Base-by-base conservation (phyloP, 2,888 invertebrate genomes). In the Rhagophthalmus giganteus region DNA sequence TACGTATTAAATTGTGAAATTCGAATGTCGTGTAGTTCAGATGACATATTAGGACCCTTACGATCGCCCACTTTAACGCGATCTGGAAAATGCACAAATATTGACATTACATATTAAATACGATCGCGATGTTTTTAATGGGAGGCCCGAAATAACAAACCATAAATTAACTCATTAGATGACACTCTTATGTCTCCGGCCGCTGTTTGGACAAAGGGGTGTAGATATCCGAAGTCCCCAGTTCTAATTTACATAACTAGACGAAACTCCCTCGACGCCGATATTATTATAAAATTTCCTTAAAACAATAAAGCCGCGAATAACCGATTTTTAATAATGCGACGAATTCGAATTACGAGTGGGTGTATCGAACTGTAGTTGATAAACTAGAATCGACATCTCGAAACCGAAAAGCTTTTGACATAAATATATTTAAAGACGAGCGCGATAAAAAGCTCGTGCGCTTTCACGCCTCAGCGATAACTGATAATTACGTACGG, bases 401-500 rank as follows among this genome's bases (percentile, higher is more conserved):
- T 60, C 61, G 56, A 64, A 67, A 70, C 67, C 66, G 69, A 69
- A 70, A 70, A 68, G 72, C 72, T 71, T n/a, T 72, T 72, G 72
- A 72, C 68, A 71, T 69, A 71, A 74, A 74, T 72, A 73, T 72
- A 69, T 70, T 72, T 72, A 71, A 72, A 72, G 71, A 72, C 71
- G 67, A 66, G 64, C 69, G 69, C 66, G 68, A 68, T 68, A 71
- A 73, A 73, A 71, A 72, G 71, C 68, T 69, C 66, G 71, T 67
- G 69, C 66, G 70, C 70, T 69, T 71, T 74, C 68, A 71, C 70
- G 70, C 65, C 63, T 62, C 66, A 68, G 44, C 61, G 73, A 69
- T 74, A 74, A 74, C 73, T 68, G 74, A 74, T 74, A 74, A 74
- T 74, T 74, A 74, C 73, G 73, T 72, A 69, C 73, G 73, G 72